These are phyloP conservation scores for Leptopilina clavipes DNA, from an alignment of 1,140 invertebrate species.

Conservation along the genomic window DNA sequence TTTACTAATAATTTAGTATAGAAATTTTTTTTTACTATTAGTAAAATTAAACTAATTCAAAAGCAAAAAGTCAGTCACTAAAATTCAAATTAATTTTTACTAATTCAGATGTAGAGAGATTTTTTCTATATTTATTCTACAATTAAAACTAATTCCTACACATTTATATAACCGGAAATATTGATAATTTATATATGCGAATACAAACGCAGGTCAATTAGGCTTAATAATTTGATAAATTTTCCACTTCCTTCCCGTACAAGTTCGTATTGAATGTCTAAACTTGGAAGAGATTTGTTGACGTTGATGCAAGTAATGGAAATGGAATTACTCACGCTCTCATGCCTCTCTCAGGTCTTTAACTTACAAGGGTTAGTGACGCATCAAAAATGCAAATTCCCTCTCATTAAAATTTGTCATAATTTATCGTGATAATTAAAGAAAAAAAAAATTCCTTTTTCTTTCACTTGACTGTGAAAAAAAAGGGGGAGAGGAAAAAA, in stretches of 20 bases:
- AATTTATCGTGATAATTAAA: neutral
- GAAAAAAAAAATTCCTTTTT: neutral
- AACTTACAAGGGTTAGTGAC: neutral
- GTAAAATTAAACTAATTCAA: no score
- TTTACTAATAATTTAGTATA: no score
- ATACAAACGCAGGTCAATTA: neutral
- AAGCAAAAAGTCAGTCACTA: no score
- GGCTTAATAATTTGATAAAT: slow-evolving; percentile 2
- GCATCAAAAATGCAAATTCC: neutral
- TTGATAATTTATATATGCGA: neutral
- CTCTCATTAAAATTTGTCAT: neutral
- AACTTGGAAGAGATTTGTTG: slow-evolving; percentile 24
- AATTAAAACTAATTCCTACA: no score
- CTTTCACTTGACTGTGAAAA: neutral
- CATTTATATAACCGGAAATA: neutral
- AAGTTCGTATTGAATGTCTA: neutral
- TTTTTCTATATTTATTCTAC: no score
- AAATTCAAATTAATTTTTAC: no score
- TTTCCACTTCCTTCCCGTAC: neutral
- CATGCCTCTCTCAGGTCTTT: neutral
- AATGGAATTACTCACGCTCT: slow-evolving; percentile 14
- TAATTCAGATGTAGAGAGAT: no score
- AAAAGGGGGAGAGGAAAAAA: neutral
- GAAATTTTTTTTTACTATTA: no score
- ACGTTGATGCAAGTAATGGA: slow-evolving; percentile 9